Base-by-base conservation (phyloP, 2,888 invertebrate species). In the Smittia sp. region DNA sequence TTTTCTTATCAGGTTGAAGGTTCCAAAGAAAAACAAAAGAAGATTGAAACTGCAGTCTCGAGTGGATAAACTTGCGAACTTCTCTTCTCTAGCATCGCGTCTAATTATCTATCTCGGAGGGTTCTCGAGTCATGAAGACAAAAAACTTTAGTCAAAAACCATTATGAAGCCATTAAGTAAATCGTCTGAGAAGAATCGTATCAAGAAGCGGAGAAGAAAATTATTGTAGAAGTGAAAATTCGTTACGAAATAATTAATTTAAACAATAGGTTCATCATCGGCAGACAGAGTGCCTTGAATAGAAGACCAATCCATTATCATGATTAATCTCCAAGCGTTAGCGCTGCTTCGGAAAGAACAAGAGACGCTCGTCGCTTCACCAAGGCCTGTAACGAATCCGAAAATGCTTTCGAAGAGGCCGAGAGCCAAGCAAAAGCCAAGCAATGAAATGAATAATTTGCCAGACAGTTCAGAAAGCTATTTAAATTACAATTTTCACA, bases 241-340 rank as follows among this genome's bases (percentile, higher is more conserved):
- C 52, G 69, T 69, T 69, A 69, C 69, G 54, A 54, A 69, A 69
- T 69, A 69, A 69, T 69, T 69, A 69, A 69, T 69, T 69, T 69
- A 69, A 69, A 69, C 69, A 69, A 69, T 69, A 46, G 52, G 41
- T 52, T 41, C 69, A 58, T 69, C 69, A 69, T 69, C 69, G 22
- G 27, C 63, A 63, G 63, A 63, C 63, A 63, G 18, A 22, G 27
- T 63, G 63, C n/a, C 27, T 9, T 63, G 63, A 27, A 63, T 24
- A 63, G n/a, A n/a, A n/a, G 63, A 63, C 69, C 69, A 69, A 69
- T 69, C 69, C 69, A 69, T 69, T 69, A 69, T 52, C 52, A 54
- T 69, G 69, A 69, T 69, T 69, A 54, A 69, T 69, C 38, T 67
- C 39, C 9, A n/a, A 22, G 20, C 15, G 9, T 58, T 58, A 13